phyloP scores from a whole-genome alignment of 1,140 invertebrate genomes.

The Trichonephila clavipes region DNA sequence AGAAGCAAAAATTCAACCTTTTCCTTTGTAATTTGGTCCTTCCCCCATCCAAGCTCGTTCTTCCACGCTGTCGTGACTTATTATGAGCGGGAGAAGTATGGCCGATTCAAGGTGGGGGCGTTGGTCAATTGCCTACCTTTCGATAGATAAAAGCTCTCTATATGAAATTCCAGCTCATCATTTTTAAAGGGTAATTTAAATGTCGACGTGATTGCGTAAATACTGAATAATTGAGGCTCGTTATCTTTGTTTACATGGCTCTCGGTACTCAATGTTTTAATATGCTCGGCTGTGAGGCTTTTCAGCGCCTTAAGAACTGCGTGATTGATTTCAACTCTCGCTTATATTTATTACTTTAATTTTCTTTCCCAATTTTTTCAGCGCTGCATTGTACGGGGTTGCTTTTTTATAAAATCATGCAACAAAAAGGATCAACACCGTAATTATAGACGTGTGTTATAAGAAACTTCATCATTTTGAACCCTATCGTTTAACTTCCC shows the following conservation, averaged over 20 bases:
- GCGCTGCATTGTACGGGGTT: no score
- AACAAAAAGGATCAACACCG: constrained; percentile 32
- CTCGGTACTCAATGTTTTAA: constrained; percentile 66
- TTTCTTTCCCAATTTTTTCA: constrained; percentile 36
- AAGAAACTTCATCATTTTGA: constrained; percentile 58
- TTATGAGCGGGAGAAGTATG: constrained; percentile 45
- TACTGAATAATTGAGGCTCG: constrained; percentile 73
- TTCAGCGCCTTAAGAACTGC: constrained; percentile 43
- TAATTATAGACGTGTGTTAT: constrained; percentile 66
- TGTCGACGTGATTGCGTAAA: constrained; percentile 74
- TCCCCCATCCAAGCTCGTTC: background rate
- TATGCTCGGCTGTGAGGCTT: constrained; percentile 43
- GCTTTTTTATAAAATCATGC: constrained; percentile 49
- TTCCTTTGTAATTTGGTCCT: constrained; percentile 36
- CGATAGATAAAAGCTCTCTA: constrained; percentile 69
- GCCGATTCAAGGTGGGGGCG: constrained; percentile 70
- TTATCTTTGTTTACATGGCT: constrained; percentile 75
- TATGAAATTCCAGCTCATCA: constrained; percentile 69
- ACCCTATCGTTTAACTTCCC: constrained; percentile 38
- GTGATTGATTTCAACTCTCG: constrained; percentile 74
- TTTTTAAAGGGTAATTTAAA: constrained; percentile 76
- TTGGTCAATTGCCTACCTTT: constrained; percentile 68
- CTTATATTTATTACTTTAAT: constrained; percentile 75
- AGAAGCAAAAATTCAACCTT: background rate
- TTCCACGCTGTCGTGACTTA: constrained; percentile 68